phyloP scores from a whole-genome alignment of 2,797 vertebrate genomes.

The Periparus ater region DNA sequence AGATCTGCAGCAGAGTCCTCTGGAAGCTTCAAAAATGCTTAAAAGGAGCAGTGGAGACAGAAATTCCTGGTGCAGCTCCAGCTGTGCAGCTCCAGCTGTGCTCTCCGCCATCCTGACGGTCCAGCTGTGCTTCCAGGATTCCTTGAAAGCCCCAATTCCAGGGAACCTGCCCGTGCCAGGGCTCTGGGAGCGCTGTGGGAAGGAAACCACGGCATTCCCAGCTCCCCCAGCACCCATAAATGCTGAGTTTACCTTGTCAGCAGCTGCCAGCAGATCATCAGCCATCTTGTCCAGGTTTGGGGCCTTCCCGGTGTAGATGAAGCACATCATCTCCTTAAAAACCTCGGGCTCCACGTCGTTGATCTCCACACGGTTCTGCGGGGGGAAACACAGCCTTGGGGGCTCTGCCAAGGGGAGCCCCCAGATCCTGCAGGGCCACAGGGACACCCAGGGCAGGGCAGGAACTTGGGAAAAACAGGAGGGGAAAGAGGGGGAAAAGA shows the following conservation, averaged over 20 bases:
- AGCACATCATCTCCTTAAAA: constrained; percentile 99
- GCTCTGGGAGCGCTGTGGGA: neutral
- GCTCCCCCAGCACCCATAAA: neutral
- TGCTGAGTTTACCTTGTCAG: constrained; percentile 86
- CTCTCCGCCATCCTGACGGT: rapidly evolving
- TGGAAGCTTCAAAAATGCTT: neutral
- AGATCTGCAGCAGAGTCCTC: neutral
- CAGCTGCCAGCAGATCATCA: constrained; percentile 93
- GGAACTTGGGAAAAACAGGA: too few species aligned
- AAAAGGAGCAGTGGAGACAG: neutral
- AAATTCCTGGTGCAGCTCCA: neutral
- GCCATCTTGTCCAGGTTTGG: constrained; percentile 99
- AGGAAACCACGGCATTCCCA: neutral
- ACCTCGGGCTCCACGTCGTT: constrained; percentile 98
- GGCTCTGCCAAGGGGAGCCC: neutral
- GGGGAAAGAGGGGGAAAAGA: too few species aligned
- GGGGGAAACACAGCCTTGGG: neutral
- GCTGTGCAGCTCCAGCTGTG: neutral
- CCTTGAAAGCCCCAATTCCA: neutral
- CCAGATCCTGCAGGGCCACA: neutral
- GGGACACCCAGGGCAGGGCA: neutral
- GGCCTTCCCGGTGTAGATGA: constrained; percentile 97
- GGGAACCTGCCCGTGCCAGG: neutral
- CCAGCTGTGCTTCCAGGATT: neutral
- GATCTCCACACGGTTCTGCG: constrained; percentile 96